Evolutionary conservation across 2,797 vertebrate genomes (phyloP).

Genomic region (Falco rusticolus): DNA sequence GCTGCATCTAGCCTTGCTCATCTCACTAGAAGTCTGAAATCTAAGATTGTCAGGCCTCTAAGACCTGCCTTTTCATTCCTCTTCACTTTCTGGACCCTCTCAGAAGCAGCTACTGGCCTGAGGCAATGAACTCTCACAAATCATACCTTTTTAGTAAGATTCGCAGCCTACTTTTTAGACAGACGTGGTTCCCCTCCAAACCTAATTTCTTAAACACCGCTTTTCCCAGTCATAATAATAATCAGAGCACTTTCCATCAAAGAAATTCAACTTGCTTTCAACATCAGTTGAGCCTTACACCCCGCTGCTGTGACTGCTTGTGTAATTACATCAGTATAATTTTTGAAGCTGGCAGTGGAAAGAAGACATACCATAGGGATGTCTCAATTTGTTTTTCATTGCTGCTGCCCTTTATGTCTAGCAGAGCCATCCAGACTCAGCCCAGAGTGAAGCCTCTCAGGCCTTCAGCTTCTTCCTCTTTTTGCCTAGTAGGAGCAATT

Average conservation of each 20-base stretch:
- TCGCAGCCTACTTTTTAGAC: background rate
- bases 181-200: background rate
- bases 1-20: background rate
- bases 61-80: background rate
- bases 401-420: background rate
- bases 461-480: background rate
- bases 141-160: background rate
- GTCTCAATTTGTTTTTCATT: background rate
- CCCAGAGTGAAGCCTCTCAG: background rate
- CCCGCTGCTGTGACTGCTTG: background rate
- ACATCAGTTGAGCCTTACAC: background rate
- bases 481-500: background rate
- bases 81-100: background rate
- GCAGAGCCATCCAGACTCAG: background rate
- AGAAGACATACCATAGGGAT: background rate
- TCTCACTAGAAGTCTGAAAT: background rate
- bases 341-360: background rate
- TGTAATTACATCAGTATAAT: background rate
- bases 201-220: background rate
- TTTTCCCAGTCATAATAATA: background rate
- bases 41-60: background rate
- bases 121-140: background rate
- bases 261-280: background rate
- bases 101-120: background rate
- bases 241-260: background rate